Percentiles rank a stretch among this genome's conserved stretches.
phyloP scores from a whole-genome alignment of 2,797 vertebrate species.

The Melopsittacus undulatus region DNA sequence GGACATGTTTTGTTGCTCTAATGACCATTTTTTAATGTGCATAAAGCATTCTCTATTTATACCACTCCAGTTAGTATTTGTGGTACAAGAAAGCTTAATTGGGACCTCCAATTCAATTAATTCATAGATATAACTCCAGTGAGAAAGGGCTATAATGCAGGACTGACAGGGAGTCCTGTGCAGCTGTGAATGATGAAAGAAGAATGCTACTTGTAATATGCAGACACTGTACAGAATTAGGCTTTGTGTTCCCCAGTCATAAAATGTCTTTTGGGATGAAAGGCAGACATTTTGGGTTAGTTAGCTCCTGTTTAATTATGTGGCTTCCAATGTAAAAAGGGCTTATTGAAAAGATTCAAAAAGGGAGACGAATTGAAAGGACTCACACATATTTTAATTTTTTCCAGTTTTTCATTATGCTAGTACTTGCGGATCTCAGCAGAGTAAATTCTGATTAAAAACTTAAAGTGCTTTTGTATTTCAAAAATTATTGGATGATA shows the following conservation, averaged over 20 bases:
- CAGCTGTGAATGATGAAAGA: constrained; percentile 36
- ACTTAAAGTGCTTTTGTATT: not conserved
- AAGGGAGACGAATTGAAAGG: not conserved
- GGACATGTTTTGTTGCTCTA: constrained; percentile 4
- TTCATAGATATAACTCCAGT: constrained; percentile 45
- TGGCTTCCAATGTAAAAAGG: constrained; percentile 26
- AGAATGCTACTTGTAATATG: constrained; percentile 47
- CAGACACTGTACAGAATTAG: constrained; percentile 56
- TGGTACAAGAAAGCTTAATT: constrained; percentile 52
- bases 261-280: constrained; percentile 57
- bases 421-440: not conserved
- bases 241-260: constrained; percentile 40
- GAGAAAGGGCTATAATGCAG: constrained; percentile 13
- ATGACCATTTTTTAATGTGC: not conserved
- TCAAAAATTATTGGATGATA: not conserved
- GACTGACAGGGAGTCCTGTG: constrained; percentile 29
- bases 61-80: constrained; percentile 22
- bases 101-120: constrained; percentile 43
- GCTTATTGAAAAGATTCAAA: constrained; percentile 44
- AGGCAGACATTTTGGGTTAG: constrained; percentile 48
- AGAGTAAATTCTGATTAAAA: constrained; percentile 12
- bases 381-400: constrained; percentile 9
- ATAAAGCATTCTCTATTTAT: constrained; percentile 37
- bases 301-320: constrained; percentile 53
- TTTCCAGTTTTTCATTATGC: not conserved